These are phyloP conservation scores for Pyrrhura leucotis DNA, from an alignment of 2,797 vertebrate genomes.

Conservation along the genomic window DNA sequence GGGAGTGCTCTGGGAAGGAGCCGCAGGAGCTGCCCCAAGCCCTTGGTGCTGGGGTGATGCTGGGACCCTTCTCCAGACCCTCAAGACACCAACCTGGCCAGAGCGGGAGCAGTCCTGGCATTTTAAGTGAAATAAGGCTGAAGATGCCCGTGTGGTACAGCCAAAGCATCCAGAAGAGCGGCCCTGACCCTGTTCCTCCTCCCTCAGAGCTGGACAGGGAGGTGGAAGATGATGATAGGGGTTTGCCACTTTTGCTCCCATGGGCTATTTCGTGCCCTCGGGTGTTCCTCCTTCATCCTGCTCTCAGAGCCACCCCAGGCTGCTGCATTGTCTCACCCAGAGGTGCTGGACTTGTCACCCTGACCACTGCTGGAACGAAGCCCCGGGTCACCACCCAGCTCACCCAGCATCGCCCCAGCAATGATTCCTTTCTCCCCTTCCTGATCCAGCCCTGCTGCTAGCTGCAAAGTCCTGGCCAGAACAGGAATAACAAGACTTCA, in stretches of 20 bases:
- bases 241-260: neutral
- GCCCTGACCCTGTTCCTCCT: neutral
- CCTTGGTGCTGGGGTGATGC: neutral
- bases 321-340: neutral
- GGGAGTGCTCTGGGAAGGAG: neutral
- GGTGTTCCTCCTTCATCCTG: neutral
- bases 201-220: neutral
- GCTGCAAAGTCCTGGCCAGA: neutral
- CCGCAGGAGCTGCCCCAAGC: neutral
- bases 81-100: neutral
- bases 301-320: accelerated
- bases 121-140: neutral
- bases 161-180: neutral
- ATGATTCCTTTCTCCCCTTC: neutral
- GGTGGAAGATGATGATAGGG: neutral
- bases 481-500: constrained; percentile 27
- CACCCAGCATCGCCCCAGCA: neutral
- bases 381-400: neutral
- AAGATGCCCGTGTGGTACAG: neutral
- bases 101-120: neutral
- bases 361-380: neutral
- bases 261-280: neutral
- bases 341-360: neutral
- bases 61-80: neutral
- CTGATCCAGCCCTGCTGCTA: neutral